Evolutionary conservation across 2,888 invertebrate genomes (phyloP), one percentile per base, ranked within the genome.

Genomic region (Limnephilus rhombicus): DNA sequence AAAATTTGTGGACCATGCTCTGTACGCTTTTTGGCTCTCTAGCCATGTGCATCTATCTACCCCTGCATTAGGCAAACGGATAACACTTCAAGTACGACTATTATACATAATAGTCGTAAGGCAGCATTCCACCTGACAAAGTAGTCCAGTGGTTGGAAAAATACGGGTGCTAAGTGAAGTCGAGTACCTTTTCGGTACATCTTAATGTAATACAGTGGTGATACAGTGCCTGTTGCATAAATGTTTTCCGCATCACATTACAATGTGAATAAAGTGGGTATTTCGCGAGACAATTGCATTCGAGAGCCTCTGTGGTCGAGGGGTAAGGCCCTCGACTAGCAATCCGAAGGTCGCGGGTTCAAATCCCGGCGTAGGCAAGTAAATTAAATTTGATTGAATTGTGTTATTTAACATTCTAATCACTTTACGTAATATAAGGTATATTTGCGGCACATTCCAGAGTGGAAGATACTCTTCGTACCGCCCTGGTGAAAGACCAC

Each of bases 41-140:
- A 24, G 68, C 24, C 24, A 9, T n/a, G n/a, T 68, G n/a, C 7
- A n/a, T 68, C 68, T 24, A n/a, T 68, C 68, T 24, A 68, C 24
- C 24, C 9, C 68, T 68, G 68, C 24, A 9, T 24, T 24, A 68
- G 68, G 24, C 24, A 68, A 68, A 68, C 18, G 53, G 53, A 53
- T 53, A 53, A 53, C 87, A 49, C 24, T 45, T n/a, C 29, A 29
- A 86, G 49, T 49, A n/a, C 53, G 29, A n/a, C 29, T 31, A 87
- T 87, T 87, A 53, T n/a, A n/a, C n/a, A n/a, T n/a, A n/a, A n/a
- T n/a, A n/a, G n/a, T n/a, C 87, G 24, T 87, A 87, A 87, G 29
- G 87, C 37, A 18, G 18, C 87, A 68, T 37, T 68, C 89, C 89
- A 80, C 89, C 89, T 81, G 89, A 81, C 31, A 13, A 15, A 29